phyloP scores from a whole-genome alignment of 2,888 invertebrate species.

The Leptinotarsa juncta region DNA sequence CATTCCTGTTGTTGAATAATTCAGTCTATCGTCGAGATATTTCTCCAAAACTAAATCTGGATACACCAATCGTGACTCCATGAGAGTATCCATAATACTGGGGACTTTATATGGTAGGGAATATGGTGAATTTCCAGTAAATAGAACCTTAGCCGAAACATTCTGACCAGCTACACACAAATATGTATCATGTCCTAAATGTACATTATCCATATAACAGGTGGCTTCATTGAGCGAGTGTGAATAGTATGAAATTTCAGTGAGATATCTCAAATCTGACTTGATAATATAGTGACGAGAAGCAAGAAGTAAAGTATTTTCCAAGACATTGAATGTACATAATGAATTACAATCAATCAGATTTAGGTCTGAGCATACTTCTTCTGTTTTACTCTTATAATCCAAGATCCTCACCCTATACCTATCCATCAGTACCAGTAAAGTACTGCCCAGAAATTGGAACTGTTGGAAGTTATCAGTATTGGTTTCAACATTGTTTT shows the following conservation, averaged over 20 bases:
- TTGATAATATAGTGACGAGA: constrained; percentile 50
- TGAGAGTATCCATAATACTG: constrained; percentile 44
- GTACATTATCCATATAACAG: constrained; percentile 48
- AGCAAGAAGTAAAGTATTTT: constrained; percentile 41
- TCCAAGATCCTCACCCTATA: constrained; percentile 44
- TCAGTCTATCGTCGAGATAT: constrained; percentile 42
- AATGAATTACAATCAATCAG: constrained; percentile 49
- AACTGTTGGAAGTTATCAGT: constrained; percentile 45
- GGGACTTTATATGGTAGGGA: constrained; percentile 51
- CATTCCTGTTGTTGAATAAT: constrained; percentile 47
- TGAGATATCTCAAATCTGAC: constrained; percentile 44
- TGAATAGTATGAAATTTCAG: constrained; percentile 42
- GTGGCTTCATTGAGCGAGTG: constrained; percentile 48
- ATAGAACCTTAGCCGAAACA: constrained; percentile 49
- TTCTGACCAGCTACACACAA: constrained; percentile 48
- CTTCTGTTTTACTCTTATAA: constrained; percentile 34
- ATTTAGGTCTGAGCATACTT: constrained; percentile 44
- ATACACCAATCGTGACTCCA: constrained; percentile 40
- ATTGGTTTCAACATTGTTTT: constrained; percentile 26
- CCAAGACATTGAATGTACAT: constrained; percentile 44
- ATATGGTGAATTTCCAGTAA: constrained; percentile 46
- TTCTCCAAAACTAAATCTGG: constrained; percentile 42
- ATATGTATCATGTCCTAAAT: constrained; percentile 39
- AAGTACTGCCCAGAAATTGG: constrained; percentile 43
- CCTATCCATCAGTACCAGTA: constrained; percentile 44